phyloP scores from a whole-genome alignment of 2,113 vertebrate genomes.

The Cichladusa arquata region DNA sequence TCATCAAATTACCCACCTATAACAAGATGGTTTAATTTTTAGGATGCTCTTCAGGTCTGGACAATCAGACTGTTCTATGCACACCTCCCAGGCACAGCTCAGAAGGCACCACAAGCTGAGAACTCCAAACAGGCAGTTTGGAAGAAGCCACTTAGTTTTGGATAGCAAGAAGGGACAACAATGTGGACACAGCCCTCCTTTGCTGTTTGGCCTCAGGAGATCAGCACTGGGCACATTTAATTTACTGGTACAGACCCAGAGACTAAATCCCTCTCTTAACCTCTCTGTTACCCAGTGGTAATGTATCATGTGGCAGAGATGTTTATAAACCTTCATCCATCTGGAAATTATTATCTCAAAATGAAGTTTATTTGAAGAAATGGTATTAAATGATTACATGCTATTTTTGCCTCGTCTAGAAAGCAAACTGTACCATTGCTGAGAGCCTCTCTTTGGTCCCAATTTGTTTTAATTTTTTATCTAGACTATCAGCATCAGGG shows the following conservation, averaged over 20 bases:
- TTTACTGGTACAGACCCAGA: not conserved
- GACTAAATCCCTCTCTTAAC: not conserved
- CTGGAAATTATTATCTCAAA: slow-evolving; percentile 54
- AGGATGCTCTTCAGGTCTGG: not conserved
- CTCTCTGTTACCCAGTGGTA: slow-evolving; percentile 6
- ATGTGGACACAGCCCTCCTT: not conserved
- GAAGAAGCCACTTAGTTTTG: not conserved
- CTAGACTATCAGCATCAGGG: slow-evolving; percentile 17
- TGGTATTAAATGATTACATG: slow-evolving; percentile 48
- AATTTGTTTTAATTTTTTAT: slow-evolving; percentile 17
- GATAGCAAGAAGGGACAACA: not conserved
- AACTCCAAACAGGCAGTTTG: not conserved
- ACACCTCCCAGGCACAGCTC: not conserved
- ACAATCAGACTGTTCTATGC: not conserved
- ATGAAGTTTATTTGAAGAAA: slow-evolving; percentile 62
- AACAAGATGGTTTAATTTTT: not conserved
- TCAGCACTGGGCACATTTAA: not conserved
- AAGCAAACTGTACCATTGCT: slow-evolving; percentile 16
- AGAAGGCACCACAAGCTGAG: not conserved
- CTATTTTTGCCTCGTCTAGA: slow-evolving; percentile 29
- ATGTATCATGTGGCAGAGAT: not conserved
- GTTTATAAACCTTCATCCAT: slow-evolving; percentile 48
- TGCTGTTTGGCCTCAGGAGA: not conserved
- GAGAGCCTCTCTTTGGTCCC: not conserved
- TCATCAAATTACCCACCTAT: too few species aligned